Conservation (phyloP, 2,113 vertebrate species). For the Nerophis ophidion region DNA sequence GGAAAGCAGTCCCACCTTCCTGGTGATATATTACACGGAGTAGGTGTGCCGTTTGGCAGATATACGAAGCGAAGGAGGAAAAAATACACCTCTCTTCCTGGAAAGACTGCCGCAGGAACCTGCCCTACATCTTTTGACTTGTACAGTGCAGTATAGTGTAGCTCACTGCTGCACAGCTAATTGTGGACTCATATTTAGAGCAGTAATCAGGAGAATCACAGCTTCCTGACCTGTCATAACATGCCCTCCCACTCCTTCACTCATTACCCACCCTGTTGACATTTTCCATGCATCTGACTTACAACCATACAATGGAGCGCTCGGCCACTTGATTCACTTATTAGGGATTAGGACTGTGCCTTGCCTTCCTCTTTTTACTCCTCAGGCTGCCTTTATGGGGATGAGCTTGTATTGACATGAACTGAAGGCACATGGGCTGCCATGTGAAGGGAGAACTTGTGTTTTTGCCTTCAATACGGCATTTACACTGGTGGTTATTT, state of each 20-base stretch:
- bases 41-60: constrained; percentile 12
- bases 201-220: constrained; percentile 34
- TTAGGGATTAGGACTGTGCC: constrained; percentile 45
- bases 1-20: constrained; percentile 21
- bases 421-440: constrained; percentile 3
- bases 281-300: constrained; percentile 52
- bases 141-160: constrained; percentile 1
- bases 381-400: constrained; percentile 22
- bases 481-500: background rate
- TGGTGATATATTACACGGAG: constrained; percentile 18
- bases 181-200: constrained; percentile 48
- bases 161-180: constrained; percentile 20
- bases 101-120: background rate
- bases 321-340: constrained; percentile 57
- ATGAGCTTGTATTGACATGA: constrained; percentile 4
- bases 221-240: constrained; percentile 44
- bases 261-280: constrained; percentile 58
- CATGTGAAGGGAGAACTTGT: background rate
- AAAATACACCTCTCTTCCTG: constrained; percentile 6
- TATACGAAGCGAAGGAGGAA: constrained; percentile 11
- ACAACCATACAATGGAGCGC: constrained; percentile 50
- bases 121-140: background rate
- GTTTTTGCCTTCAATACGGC: background rate
- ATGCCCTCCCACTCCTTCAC: constrained; percentile 42
- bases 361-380: constrained; percentile 9